These are phyloP conservation scores for Ispidina picta DNA, from an alignment of 2,797 vertebrate genomes.

Conservation along the genomic window DNA sequence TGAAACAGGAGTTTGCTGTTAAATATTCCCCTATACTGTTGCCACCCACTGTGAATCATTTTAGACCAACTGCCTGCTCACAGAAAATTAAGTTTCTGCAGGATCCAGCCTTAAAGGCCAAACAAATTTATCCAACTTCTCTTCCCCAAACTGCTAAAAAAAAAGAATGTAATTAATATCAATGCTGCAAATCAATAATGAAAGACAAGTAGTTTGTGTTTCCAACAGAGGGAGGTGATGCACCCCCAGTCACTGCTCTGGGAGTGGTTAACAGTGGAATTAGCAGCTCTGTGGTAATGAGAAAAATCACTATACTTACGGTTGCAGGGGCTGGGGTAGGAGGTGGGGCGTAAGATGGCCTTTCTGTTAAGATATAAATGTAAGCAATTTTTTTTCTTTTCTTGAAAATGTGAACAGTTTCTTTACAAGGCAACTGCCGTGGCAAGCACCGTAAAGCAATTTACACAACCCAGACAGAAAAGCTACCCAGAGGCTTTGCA, in stretches of 20 bases:
- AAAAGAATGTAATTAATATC: neutral
- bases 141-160: neutral
- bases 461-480: neutral
- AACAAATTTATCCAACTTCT: neutral
- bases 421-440: neutral
- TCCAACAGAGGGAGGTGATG: conserved; percentile 26
- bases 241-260: conserved; percentile 7
- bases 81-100: neutral
- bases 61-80: neutral
- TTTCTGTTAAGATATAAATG: conserved; percentile 84
- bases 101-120: neutral
- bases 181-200: neutral
- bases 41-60: neutral
- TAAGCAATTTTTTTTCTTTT: conserved; percentile 70
- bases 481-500: neutral
- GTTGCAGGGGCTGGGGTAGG: conserved; percentile 95
- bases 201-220: neutral
- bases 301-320: conserved; percentile 89
- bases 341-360: conserved; percentile 95
- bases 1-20: neutral
- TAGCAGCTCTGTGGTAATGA: conserved; percentile 73
- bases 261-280: conserved; percentile 54
- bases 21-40: neutral
- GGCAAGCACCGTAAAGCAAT: neutral
- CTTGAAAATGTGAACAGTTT: neutral